These are phyloP conservation scores for Leuciscus idus DNA, from an alignment of 2,113 vertebrate species.

Conservation along the genomic window DNA sequence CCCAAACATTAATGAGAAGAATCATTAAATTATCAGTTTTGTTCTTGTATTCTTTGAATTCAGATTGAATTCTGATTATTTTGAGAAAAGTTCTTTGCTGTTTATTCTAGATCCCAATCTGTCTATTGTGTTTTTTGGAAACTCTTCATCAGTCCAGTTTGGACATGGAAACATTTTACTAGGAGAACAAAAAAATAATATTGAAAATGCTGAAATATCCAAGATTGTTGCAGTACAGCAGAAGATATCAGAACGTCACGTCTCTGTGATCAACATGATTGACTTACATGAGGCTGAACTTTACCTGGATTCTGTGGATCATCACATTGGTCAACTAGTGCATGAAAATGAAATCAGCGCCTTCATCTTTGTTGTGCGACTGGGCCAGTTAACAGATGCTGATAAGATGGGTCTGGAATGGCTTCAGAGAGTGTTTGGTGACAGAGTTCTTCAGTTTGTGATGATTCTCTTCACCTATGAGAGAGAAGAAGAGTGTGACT, in stretches of 20 bases:
- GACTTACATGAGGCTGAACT: slow-evolving; percentile 36
- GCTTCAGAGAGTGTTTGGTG: slow-evolving; percentile 48
- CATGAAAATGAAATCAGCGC: slow-evolving; percentile 35
- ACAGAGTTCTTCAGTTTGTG: background rate
- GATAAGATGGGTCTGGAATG: slow-evolving; percentile 36
- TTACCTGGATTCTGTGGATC: background rate
- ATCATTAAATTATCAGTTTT: no score
- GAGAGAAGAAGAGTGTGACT: slow-evolving; percentile 17
- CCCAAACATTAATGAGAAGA: no score
- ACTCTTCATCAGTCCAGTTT: background rate
- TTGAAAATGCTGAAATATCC: background rate
- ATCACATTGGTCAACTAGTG: background rate
- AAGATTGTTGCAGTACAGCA: background rate
- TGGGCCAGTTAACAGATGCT: slow-evolving; percentile 36
- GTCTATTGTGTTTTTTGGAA: slow-evolving; percentile 25
- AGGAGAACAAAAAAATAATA: background rate
- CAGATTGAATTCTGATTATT: no score
- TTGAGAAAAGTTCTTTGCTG: no score
- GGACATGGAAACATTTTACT: slow-evolving; percentile 42
- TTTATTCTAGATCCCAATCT: no score
- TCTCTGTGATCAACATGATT: slow-evolving; percentile 26
- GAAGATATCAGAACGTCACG: background rate
- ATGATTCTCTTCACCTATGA: slow-evolving; percentile 51
- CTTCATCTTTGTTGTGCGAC: background rate
- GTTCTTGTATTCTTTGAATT: no score